These are phyloP conservation scores for Drosophila peninsularis DNA, from an alignment of 2,888 invertebrate genomes.

Conservation along the genomic window DNA sequence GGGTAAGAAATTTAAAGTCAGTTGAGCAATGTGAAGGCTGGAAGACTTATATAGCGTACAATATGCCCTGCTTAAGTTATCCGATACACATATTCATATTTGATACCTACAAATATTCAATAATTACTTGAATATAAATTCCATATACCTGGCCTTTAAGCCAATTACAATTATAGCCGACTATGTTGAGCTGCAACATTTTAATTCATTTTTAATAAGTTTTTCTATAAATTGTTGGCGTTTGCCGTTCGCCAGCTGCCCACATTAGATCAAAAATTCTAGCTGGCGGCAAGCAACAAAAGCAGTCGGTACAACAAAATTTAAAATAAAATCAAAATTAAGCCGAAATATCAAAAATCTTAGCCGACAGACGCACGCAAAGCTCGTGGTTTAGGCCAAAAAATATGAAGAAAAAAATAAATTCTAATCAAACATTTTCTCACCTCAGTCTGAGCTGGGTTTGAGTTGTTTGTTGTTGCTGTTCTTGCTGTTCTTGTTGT, in stretches of 20 bases:
- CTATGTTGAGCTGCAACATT: neutral
- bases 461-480: too few species aligned
- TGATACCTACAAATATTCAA: neutral
- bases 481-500: conserved; percentile 19
- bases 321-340: conserved; percentile 11
- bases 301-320: neutral
- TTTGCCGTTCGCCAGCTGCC: conserved; percentile 12
- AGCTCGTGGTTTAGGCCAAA: conserved; percentile 34
- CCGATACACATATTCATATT: neutral
- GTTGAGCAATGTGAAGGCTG: neutral
- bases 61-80: neutral
- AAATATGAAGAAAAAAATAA: conserved; percentile 5
- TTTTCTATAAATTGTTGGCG: conserved; percentile 7
- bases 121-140: neutral
- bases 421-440: conserved; percentile 80
- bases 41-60: neutral
- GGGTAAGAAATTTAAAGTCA: neutral
- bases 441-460: conserved; percentile 59
- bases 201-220: conserved; percentile 7
- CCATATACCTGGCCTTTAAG: neutral
- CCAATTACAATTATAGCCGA: neutral
- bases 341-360: conserved; percentile 20
- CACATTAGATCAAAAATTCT: conserved; percentile 13
- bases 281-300: conserved; percentile 38
- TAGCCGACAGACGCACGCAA: conserved; percentile 48